Evolutionary conservation across 2,888 invertebrate species (phyloP).

Genomic region (Zele albiditarsus): DNA sequence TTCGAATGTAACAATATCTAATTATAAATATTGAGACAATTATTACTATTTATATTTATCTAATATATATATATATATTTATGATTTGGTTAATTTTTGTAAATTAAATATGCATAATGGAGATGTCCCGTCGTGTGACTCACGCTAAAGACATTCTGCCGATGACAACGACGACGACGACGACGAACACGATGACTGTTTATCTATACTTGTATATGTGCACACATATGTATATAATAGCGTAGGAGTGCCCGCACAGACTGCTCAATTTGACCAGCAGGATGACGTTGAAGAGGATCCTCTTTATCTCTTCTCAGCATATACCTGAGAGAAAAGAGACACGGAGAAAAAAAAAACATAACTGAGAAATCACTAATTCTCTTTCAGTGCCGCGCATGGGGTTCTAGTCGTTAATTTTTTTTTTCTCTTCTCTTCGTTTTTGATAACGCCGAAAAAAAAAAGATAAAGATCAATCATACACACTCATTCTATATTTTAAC

Average conservation of each 20-base stretch:
- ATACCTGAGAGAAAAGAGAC: conserved; percentile 35
- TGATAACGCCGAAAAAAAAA: conserved; percentile 28
- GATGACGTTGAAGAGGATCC: conserved; percentile 40
- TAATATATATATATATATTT: neutral
- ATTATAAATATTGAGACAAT: neutral
- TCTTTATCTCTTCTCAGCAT: conserved; percentile 29
- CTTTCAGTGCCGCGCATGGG: conserved; percentile 26
- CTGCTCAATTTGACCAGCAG: conserved; percentile 30
- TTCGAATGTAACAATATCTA: no score
- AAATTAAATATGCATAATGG: conserved; percentile 6
- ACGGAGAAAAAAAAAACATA: conserved; percentile 20
- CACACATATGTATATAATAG: conserved; percentile 1
- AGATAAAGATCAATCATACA: conserved; percentile 29
- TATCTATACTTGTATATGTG: neutral
- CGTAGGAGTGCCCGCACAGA: conserved; percentile 30
- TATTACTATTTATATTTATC: neutral
- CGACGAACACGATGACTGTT: neutral
- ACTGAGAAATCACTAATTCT: conserved; percentile 32
- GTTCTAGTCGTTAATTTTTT: conserved; percentile 4
- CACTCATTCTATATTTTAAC: neutral
- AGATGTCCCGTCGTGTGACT: conserved; percentile 35
- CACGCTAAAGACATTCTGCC: conserved; percentile 38
- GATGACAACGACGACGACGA: neutral
- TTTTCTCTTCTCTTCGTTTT: conserved; percentile 25
- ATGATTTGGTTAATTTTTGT: neutral